Base-by-base conservation (phyloP, 2,888 invertebrate genomes). In the Odontocerum albicorne region DNA sequence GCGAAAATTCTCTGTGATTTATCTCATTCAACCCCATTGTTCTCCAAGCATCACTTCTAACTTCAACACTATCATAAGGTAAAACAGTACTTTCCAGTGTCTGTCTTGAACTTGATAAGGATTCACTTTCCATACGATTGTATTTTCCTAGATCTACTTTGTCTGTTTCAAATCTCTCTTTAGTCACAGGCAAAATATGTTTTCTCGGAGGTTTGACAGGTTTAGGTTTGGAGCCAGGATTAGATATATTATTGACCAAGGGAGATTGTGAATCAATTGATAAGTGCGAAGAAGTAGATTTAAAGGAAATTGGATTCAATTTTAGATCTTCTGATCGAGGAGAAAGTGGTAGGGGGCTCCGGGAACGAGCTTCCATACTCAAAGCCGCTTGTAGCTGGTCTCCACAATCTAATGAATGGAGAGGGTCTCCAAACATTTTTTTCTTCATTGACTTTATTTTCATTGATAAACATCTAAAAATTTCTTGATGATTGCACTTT, bases 361-460 rank as follows among this genome's bases (percentile, higher is more conserved):
- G 80, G 3, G 91, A 91, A 16, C 91, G 84, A 17, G 91, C 87
- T 67, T 90, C 90, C 83, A 91, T 86, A 53, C 84, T 86, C n/a
- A 85, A 73, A 1, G 84, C 86, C 27, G 85, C 86, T 57, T 86
- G 83, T 60, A 90, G 84, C 63, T 89, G 89, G 66, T 84, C 86
- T 49, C 85, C 84, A 66, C 85, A 87, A 58, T 87, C 88, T 49
- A 85, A 77, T 65, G 80, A 82, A 63, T 79, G 79, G 7, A 81
- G 66, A 61, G 80, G 81, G 62, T 89, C 88, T 63, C 81, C 84
- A n/a, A 82, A 86, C 57, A 91, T 79, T 64, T 89, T 75, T 68
- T 90, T 89, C 67, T 90, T 90, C 91, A 92, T 92, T 1, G 85
- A 88, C 67, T 90, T 90, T 88, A 92, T 92, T 72, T 90, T 90